Percentiles rank a stretch among this genome's conserved stretches.
Conservation (phyloP, 2,888 invertebrate genomes). For the Epinotia ramella region DNA sequence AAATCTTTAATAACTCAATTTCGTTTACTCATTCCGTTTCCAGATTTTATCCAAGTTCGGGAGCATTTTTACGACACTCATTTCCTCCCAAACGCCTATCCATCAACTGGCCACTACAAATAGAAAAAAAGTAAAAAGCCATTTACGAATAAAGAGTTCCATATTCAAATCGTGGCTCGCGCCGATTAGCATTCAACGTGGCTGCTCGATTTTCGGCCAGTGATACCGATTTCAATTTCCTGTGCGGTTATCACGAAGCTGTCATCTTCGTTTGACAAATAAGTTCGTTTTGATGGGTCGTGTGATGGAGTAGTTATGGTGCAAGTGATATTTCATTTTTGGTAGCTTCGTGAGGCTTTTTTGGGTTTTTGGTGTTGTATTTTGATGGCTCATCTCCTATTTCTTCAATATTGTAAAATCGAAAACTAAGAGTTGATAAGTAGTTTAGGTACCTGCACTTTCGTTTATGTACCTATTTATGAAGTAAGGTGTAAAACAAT, state of each 20-base stretch:
- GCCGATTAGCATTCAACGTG: slow-evolving; percentile 81
- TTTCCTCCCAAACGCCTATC: slow-evolving; percentile 70
- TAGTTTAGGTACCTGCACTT: too few relatives aligned
- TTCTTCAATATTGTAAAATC: not conserved
- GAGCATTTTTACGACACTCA: slow-evolving; percentile 53
- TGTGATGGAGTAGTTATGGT: slow-evolving; percentile 62
- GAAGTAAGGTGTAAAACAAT: too few relatives aligned
- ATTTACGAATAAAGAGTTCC: slow-evolving; percentile 74
- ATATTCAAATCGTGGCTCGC: slow-evolving; percentile 77
- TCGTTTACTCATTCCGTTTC: slow-evolving; percentile 26
- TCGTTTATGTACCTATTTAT: too few relatives aligned
- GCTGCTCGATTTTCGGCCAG: slow-evolving; percentile 78
- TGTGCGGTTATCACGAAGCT: slow-evolving; percentile 74
- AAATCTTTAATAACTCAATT: slow-evolving; percentile 7
- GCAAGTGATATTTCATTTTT: slow-evolving; percentile 72
- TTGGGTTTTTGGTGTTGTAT: slow-evolving; percentile 42
- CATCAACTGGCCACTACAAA: slow-evolving; percentile 63
- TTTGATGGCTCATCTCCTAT: slow-evolving; percentile 4
- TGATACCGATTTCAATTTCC: slow-evolving; percentile 85
- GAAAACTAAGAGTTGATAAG: too few relatives aligned
- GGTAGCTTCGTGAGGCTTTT: slow-evolving; percentile 65
- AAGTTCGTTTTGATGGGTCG: slow-evolving; percentile 82
- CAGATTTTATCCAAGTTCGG: slow-evolving; percentile 42
- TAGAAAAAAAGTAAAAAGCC: slow-evolving; percentile 61
- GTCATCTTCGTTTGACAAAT: slow-evolving; percentile 84